Percentiles rank a stretch among this genome's conserved stretches.
Conservation (phyloP, 2,888 invertebrate species). For the Acronicta aceris region DNA sequence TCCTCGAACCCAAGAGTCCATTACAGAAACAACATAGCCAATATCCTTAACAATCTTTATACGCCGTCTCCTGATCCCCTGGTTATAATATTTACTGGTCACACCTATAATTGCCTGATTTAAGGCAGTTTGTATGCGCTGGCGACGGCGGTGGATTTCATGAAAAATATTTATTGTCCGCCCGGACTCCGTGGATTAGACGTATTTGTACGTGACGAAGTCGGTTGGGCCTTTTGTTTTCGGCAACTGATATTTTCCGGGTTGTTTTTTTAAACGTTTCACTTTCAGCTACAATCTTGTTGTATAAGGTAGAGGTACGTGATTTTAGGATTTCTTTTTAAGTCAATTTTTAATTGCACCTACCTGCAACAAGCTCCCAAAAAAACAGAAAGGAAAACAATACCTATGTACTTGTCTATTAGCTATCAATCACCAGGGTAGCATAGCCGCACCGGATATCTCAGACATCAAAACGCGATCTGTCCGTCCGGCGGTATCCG, state of each 20-base stretch:
- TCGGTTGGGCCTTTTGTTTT: constrained; percentile 61
- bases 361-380: too few relatives aligned
- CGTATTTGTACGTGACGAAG: constrained; percentile 84
- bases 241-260: constrained; percentile 43
- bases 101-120: constrained; percentile 88
- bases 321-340: neutral
- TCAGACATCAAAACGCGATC: constrained; percentile 70
- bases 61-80: constrained; percentile 73
- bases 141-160: constrained; percentile 80
- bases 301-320: too few relatives aligned
- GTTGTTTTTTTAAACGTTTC: constrained; percentile 25
- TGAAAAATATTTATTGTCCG: constrained; percentile 87
- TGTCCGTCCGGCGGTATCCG: constrained; percentile 66
- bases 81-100: constrained; percentile 84
- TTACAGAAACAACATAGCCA: constrained; percentile 60
- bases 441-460: constrained; percentile 58
- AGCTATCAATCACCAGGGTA: constrained; percentile 65
- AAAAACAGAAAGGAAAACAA: constrained; percentile 13
- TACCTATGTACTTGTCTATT: constrained; percentile 15
- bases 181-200: constrained; percentile 82
- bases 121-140: constrained; percentile 86
- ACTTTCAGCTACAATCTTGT: too few relatives aligned
- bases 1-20: constrained; percentile 54
- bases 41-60: constrained; percentile 63
- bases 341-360: too few relatives aligned